Evolutionary conservation across 1,140 invertebrate genomes (phyloP).

Genomic region (Orchestia grillus): DNA sequence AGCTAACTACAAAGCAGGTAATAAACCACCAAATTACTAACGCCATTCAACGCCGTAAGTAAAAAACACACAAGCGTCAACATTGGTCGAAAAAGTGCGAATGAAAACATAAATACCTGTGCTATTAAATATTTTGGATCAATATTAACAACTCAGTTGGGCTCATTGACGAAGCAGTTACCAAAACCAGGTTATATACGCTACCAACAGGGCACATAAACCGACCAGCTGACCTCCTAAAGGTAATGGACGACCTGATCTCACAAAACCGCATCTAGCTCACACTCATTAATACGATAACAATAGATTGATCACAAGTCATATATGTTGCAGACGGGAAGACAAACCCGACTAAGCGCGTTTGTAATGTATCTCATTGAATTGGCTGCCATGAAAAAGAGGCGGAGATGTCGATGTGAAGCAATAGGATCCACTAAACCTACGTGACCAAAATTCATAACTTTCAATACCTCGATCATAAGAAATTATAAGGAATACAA

Average conservation of each 20-base stretch:
- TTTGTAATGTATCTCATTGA: not conserved
- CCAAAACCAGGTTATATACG: not conserved
- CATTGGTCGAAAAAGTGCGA: not conserved
- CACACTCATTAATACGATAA: not conserved
- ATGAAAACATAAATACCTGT: not conserved
- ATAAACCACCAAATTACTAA: not conserved
- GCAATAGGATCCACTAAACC: not conserved
- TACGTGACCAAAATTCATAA: not conserved
- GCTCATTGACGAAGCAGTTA: not conserved
- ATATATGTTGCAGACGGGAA: not conserved
- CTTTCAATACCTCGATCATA: not conserved
- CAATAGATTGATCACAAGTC: not conserved
- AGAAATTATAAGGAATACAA: not conserved
- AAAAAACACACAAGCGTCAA: not conserved
- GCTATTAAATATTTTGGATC: not conserved
- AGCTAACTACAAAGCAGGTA: not conserved
- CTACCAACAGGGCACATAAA: not conserved
- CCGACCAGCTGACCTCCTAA: not conserved
- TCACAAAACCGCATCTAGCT: not conserved
- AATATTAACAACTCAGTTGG: no score
- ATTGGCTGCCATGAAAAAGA: not conserved
- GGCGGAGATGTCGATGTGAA: not conserved
- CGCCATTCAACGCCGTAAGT: not conserved
- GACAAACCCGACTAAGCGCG: not conserved
- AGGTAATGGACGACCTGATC: not conserved